Percentiles rank a stretch among this genome's conserved stretches.
Conservation (phyloP, 2,113 vertebrate genomes). For the Geococcyx californianus region DNA sequence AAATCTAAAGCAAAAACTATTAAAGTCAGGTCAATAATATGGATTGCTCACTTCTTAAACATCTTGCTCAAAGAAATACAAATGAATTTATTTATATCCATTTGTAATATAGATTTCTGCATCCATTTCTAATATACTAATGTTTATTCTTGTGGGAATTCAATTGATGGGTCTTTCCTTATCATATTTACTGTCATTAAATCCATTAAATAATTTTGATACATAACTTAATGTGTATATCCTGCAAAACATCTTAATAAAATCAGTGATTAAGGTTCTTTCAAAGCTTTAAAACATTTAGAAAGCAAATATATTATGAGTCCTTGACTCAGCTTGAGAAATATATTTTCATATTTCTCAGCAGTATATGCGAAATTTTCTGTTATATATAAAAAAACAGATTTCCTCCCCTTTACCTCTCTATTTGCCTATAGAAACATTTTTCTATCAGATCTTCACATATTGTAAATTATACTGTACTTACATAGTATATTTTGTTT, state of each 20-base stretch:
- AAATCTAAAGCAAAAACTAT: slow-evolving; percentile 73
- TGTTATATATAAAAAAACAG: background rate
- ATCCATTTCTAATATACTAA: slow-evolving; percentile 25
- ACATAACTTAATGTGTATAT: background rate
- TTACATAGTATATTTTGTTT: background rate
- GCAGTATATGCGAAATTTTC: background rate
- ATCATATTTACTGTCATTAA: slow-evolving; percentile 38
- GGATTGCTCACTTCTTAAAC: slow-evolving; percentile 69
- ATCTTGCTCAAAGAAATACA: slow-evolving; percentile 69
- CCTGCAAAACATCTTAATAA: background rate
- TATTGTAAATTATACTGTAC: background rate
- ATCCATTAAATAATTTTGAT: slow-evolving; percentile 29
- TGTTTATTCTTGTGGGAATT: slow-evolving; percentile 22
- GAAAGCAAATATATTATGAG: background rate
- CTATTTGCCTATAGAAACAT: background rate
- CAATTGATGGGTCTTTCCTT: slow-evolving; percentile 17
- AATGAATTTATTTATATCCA: slow-evolving; percentile 65
- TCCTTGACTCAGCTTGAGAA: background rate
- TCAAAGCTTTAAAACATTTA: background rate
- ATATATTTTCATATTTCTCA: background rate
- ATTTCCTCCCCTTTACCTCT: slow-evolving; percentile 1
- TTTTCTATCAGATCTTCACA: background rate
- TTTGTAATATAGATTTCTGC: slow-evolving; percentile 66
- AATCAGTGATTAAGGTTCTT: background rate
- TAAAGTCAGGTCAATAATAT: slow-evolving; percentile 75